Base-by-base conservation (phyloP, 1,140 invertebrate species). In the Globodera ellingtonae region DNA sequence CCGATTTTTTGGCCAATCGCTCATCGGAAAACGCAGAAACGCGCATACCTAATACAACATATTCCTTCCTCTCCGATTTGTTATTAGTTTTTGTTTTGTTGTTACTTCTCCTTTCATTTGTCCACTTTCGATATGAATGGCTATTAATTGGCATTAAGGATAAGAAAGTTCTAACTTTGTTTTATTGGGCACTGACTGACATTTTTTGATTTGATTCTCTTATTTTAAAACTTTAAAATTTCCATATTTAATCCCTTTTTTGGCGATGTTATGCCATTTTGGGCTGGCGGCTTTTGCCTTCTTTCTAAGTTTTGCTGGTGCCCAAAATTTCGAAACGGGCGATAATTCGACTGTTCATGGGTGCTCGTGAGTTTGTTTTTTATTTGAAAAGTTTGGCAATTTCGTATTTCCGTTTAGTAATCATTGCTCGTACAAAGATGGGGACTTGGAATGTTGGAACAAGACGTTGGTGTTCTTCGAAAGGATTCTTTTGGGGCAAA, bases 251-350 rank as follows among this genome's bases (percentile, higher is more conserved):
- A 50, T 50, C 9, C 7, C 56, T 62, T 18, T 62, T 13, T 70
- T 70, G 10, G 5, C n/a, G 24, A 70, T 70, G 67, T 47, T 70
- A 15, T 18, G 35, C 66, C 2, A 13, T 72, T 66, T 24, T 78
- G 10, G 5, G 8, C 0, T 79, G n/a, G 13, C 48, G 24, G n/a
- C 81, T 59, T 79, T 52, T 47, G 74, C 79, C 10, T 18, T 75
- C 62, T 48, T 73, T 59, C 9, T 79, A 24, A 48, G n/a, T 8
- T 56, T 66, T 21, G 48, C 74, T 71, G 8, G 6, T 70, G 83
- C 62, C 7, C 85, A 85, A 70, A 85, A 86, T 56, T 85, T 86
- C 48, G 84, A 85, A 72, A 86, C 84, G 7, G 84, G 84, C 18
- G 84, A 85, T 75, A 85, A 85, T 78, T 79, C 80, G 21, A 85